Evolutionary conservation across 2,113 vertebrate genomes (phyloP).

Genomic region (Aspiorhynchus laticeps): DNA sequence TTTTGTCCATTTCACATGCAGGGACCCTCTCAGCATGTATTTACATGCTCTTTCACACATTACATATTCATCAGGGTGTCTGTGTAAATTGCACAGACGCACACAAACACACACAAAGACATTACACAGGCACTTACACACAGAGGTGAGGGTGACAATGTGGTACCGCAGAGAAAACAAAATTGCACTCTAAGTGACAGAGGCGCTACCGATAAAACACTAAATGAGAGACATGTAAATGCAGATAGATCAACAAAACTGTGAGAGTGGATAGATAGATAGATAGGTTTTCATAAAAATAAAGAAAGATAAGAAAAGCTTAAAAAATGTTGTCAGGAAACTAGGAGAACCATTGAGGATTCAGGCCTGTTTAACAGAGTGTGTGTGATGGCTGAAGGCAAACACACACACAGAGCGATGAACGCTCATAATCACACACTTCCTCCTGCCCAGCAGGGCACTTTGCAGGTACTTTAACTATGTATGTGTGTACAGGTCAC

Average conservation of each 20-base stretch:
- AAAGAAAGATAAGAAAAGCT: too few species aligned
- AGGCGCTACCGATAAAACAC: slow-evolving; percentile 41
- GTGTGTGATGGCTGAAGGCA: neutral
- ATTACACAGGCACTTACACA: neutral
- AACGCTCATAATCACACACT: neutral
- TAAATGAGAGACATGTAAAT: neutral
- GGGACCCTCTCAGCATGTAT: slow-evolving; percentile 18
- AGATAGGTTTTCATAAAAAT: neutral
- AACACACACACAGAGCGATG: neutral
- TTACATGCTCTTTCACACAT: neutral
- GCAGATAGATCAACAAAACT: neutral
- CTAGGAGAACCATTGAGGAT: too few species aligned
- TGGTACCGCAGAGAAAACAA: slow-evolving; percentile 57
- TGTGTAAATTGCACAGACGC: slow-evolving; percentile 11
- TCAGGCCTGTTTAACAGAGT: neutral
- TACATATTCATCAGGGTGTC: slow-evolving; percentile 33
- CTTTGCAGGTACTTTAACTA: slow-evolving; percentile 4
- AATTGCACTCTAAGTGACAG: slow-evolving; percentile 56
- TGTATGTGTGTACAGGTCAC: neutral
- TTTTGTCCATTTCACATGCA: slow-evolving; percentile 17
- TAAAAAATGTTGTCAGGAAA: too few species aligned
- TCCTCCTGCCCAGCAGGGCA: neutral
- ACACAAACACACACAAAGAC: slow-evolving; percentile 12
- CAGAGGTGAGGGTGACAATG: slow-evolving; percentile 32
- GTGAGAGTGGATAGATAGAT: neutral